Evolutionary conservation across 2,113 vertebrate species (phyloP).

Genomic region (Petrocephalus zakoni): DNA sequence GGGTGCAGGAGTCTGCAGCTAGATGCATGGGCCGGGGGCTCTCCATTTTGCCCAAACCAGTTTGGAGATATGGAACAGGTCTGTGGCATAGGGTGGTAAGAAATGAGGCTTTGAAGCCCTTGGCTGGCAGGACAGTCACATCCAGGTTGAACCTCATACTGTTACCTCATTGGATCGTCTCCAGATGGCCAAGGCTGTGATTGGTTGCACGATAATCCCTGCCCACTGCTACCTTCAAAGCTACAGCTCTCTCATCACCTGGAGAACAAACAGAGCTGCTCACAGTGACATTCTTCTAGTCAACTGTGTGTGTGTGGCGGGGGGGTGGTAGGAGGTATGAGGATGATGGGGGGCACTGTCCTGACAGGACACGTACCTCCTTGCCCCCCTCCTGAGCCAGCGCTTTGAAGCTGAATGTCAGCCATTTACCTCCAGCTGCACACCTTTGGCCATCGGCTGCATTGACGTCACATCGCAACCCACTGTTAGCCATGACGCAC

Average conservation of each 20-base stretch:
- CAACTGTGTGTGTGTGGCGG: background rate
- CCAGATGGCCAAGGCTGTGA: background rate
- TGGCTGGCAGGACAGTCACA: too few species aligned
- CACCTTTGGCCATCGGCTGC: background rate
- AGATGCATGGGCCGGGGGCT: too few species aligned
- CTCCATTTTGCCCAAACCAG: background rate
- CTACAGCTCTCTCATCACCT: background rate
- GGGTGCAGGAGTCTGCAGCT: background rate
- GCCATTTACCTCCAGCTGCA: background rate
- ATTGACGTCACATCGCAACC: background rate
- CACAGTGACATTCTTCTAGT: background rate
- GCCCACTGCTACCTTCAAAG: background rate
- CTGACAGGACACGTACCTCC: background rate
- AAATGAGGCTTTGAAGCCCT: too few species aligned
- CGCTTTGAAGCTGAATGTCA: conserved; percentile 1
- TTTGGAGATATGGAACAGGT: too few species aligned
- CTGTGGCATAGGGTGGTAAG: too few species aligned
- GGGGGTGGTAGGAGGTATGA: background rate
- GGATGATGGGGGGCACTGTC: background rate
- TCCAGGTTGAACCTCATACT: too few species aligned
- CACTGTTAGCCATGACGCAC: background rate
- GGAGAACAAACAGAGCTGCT: background rate
- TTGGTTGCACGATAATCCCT: background rate
- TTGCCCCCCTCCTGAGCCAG: background rate
- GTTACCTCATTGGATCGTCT: background rate